Percentiles rank a stretch among this genome's conserved stretches.
phyloP scores from a whole-genome alignment of 1,140 invertebrate species.

The Sycophila sp. region DNA sequence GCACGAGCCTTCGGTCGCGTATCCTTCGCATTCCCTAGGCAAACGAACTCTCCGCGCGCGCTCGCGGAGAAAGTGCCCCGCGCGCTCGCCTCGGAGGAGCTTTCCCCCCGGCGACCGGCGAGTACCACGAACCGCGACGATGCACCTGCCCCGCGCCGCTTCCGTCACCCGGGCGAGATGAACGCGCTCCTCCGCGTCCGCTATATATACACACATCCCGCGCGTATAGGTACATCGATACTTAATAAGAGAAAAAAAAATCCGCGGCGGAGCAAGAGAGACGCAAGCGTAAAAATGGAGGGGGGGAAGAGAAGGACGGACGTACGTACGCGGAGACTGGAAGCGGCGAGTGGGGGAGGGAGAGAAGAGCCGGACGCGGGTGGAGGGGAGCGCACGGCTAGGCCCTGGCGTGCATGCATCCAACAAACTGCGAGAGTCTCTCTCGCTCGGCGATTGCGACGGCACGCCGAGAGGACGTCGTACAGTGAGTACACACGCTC shows the following conservation, averaged over 20 bases:
- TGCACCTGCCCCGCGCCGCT: neutral
- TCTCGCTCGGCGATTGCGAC: constrained; percentile 17
- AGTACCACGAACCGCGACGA: too few relatives aligned
- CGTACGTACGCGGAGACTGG: neutral
- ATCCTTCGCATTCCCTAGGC: constrained; percentile 41
- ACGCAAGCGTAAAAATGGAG: too few relatives aligned
- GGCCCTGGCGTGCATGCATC: constrained; percentile 18
- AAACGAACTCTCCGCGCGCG: too few relatives aligned
- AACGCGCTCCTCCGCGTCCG: neutral
- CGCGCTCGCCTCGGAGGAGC: too few relatives aligned
- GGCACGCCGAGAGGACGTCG: neutral
- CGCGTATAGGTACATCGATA: neutral
- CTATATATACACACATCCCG: neutral
- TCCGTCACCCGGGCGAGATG: neutral
- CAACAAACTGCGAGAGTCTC: constrained; percentile 16
- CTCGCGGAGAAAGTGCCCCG: constrained; percentile 29
- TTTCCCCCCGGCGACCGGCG: too few relatives aligned
- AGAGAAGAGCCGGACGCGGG: neutral
- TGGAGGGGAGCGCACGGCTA: neutral
- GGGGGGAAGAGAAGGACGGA: neutral
- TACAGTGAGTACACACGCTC: neutral
- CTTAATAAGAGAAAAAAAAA: neutral
- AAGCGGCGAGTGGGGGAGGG: neutral
- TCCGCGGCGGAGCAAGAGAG: neutral
- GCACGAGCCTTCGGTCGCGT: too few relatives aligned